Percentiles rank a stretch among this genome's conserved stretches.
phyloP scores from a whole-genome alignment of 2,888 invertebrate species.

The Caenorhabditis becei region DNA sequence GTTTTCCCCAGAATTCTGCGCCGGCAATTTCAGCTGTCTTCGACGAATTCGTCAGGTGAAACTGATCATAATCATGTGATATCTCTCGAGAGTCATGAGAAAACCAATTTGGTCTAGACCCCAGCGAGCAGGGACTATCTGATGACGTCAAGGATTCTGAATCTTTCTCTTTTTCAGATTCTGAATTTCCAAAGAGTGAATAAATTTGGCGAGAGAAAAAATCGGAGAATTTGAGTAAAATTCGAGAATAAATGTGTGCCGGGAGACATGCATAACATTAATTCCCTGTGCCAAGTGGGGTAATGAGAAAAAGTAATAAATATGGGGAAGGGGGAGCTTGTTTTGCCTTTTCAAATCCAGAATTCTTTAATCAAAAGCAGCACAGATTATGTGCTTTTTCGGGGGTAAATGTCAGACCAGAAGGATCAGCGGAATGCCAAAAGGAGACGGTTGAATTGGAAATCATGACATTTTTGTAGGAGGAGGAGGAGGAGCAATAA shows the following conservation, averaged over 20 bases:
- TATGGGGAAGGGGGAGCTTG: neutral
- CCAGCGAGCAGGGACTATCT: neutral
- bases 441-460: too few relatives aligned
- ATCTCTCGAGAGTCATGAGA: neutral
- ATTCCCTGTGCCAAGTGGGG: neutral
- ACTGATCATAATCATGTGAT: neutral
- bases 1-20: neutral
- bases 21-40: constrained; percentile 6
- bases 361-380: too few relatives aligned
- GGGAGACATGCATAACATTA: neutral
- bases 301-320: neutral
- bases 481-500: too few relatives aligned
- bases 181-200: too few relatives aligned
- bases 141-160: neutral
- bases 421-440: too few relatives aligned
- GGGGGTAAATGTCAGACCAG: too few relatives aligned
- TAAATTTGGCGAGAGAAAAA: too few relatives aligned
- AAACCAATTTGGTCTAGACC: neutral
- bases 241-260: neutral
- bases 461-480: too few relatives aligned
- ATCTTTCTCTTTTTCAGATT: neutral
- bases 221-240: neutral
- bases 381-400: too few relatives aligned
- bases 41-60: neutral
- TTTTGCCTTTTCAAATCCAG: neutral